Evolutionary conservation across 1,140 invertebrate species (phyloP), one percentile per base, ranked within the genome.

Genomic region (Ectropis grisescens): DNA sequence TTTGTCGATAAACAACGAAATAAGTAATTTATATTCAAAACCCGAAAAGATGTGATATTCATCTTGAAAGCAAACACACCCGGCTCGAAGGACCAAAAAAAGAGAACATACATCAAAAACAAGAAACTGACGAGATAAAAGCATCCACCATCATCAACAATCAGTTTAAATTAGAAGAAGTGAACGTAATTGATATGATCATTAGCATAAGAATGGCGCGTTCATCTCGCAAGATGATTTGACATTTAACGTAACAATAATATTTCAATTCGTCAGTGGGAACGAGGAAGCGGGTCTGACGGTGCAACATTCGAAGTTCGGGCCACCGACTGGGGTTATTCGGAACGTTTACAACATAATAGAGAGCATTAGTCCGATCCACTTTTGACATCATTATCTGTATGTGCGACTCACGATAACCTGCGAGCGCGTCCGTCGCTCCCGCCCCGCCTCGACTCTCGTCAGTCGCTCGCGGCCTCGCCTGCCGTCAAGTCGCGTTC

Each of bases 331-430:
- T 22, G 23, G 43, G 46, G 45, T 56, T 60, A 65, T 65, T 72
- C 54, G 58, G 45, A 57, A 51, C 66, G 50, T 75, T 74, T 65
- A 74, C 62, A 71, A 76, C 62, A 75, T 75, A 75, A 79, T 76
- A 72, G 69, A 68, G 66, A 71, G 55, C 65, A 79, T 79, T 76
- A 79, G 74, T 76, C 57, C 64, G 67, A 76, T 76, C 74, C 71
- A 79, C 74, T 79, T 79, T 79, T 79, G 74, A 79, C 74, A 79
- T 79, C 71, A 76, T 79, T 79, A 79, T 79, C 74, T 79, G 60
- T 72, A 8, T 19, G 8, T 19, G 8, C 61, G 61, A 64, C 43
- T 64, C 50, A 70, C 74, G 74, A 79, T 79, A 79, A 79, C 74
- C 70, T 69, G 70, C 57, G 61, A 64, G 47, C 45, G 51, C 55